Evolutionary conservation across 2,113 vertebrate genomes (phyloP), one percentile per base, ranked within the genome.

Genomic region (Micronisus gabar): DNA sequence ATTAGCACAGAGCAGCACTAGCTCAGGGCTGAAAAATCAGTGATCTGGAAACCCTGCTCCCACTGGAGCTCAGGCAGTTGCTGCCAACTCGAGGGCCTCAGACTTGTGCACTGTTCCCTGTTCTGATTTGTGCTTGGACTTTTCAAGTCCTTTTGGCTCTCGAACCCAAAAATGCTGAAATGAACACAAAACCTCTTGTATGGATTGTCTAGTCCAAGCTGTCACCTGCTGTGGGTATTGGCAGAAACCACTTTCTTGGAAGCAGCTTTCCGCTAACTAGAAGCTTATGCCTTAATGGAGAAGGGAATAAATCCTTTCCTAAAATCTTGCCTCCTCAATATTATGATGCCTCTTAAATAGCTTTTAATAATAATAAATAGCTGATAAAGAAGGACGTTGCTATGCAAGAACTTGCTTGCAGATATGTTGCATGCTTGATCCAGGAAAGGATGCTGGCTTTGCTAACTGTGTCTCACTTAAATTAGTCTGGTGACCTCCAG

Each of bases 21-120:
- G 86, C 89, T 89, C 50, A 32, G 73, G 81, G 86, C 86, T 93
- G 91, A 21, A 16, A 40, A 40, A 67, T 61, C 84, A 47, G 0
- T 52, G 78, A 93, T 94, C 81, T 75, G 83, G 76, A 96, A 96
- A 85, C 61, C 15, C 62, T 30, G 38, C 48, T 97, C 76, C 80
- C 7, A 4, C 40, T 9, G 79, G 41, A 94, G 83, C 43, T 55
- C 6, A 3, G 67, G 88, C 22, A 66, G 17, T 11, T 23, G 15
- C 59, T 96, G 93, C 61, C 70, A 81, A 7, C 29, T 89, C 3
- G 0, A 56, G 38, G 21, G 81, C 27, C 68, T 72, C 16, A 1
- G 59, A 17, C 52, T 79, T 34, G 5, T 13, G 22, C 5, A 1
- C 7, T 4, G 3, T 41, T 91, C 86, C 45, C n/a, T 66, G 20